phyloP scores from a whole-genome alignment of 2,797 vertebrate genomes.

The Naso thynnoides region DNA sequence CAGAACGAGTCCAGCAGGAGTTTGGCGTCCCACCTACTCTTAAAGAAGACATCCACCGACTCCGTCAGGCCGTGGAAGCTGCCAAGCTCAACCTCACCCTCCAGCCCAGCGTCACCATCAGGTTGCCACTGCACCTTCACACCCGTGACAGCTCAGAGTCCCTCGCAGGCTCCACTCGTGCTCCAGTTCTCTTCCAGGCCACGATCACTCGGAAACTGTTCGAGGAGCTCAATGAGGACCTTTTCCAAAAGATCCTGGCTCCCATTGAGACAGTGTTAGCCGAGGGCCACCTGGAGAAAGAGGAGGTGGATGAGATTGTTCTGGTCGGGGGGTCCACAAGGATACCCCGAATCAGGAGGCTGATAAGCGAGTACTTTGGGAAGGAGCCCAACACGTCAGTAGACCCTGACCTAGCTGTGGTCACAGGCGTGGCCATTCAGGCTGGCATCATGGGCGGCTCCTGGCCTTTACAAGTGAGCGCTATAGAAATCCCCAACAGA shows the following conservation, averaged over 20 bases:
- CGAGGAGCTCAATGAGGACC: conserved; percentile 92
- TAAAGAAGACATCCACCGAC: conserved; percentile 93
- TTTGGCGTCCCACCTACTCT: conserved; percentile 87
- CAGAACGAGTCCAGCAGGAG: conserved; percentile 83
- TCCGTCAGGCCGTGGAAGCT: conserved; percentile 92
- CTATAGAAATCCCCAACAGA: conserved; percentile 96
- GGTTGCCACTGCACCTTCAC: conserved; percentile 85
- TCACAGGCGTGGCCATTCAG: conserved; percentile 95
- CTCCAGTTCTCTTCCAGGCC: conserved; percentile 84
- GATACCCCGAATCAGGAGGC: conserved; percentile 92
- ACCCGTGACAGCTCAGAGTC: conserved; percentile 39
- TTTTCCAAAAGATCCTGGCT: conserved; percentile 95
- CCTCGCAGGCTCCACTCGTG: conserved; percentile 20
- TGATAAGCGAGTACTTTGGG: conserved; percentile 93
- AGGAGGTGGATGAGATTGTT: conserved; percentile 96
- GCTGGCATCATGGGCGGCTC: conserved; percentile 97
- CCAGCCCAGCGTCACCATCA: conserved; percentile 78
- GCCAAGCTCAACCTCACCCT: conserved; percentile 95
- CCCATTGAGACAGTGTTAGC: conserved; percentile 91
- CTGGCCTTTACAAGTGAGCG: conserved; percentile 98
- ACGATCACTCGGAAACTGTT: conserved; percentile 90
- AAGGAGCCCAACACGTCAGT: conserved; percentile 97
- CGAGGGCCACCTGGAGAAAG: conserved; percentile 89
- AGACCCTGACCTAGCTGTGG: conserved; percentile 96
- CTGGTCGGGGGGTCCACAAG: conserved; percentile 97